These are phyloP conservation scores for Erpetoichthys calabaricus DNA, from an alignment of 2,797 vertebrate genomes.

Conservation along the genomic window DNA sequence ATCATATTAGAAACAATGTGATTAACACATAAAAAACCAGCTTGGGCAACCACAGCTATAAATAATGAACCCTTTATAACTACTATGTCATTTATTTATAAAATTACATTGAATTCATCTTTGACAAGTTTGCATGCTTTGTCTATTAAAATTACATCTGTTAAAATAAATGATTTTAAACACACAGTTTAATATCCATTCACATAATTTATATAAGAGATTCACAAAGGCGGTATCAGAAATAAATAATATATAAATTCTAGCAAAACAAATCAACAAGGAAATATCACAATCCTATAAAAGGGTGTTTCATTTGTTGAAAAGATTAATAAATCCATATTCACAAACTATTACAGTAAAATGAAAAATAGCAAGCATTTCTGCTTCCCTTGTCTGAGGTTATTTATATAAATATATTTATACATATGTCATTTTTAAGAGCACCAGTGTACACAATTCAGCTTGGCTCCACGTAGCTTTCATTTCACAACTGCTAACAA, in stretches of 20 bases:
- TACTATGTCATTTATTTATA: too few relatives aligned
- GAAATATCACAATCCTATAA: conserved; percentile 25
- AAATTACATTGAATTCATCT: too few relatives aligned
- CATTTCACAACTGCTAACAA: conserved; percentile 7
- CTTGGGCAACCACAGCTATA: too few relatives aligned
- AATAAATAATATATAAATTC: conserved; percentile 28
- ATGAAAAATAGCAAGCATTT: conserved; percentile 13
- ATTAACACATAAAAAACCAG: too few relatives aligned
- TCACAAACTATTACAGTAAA: conserved; percentile 29
- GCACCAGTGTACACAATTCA: conserved; percentile 30
- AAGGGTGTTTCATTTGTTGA: conserved; percentile 18
- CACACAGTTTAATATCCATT: conserved; percentile 29
- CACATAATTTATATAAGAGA: conserved; percentile 37
- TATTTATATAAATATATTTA: conserved; percentile 14
- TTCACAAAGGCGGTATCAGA: conserved; percentile 39
- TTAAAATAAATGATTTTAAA: conserved; percentile 44
- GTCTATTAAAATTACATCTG: conserved; percentile 25
- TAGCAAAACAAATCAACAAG: conserved; percentile 11
- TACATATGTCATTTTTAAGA: conserved; percentile 12
- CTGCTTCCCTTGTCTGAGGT: background rate
- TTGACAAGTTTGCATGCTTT: too few relatives aligned
- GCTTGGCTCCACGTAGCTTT: conserved; percentile 4
- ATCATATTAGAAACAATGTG: too few relatives aligned
- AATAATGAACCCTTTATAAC: too few relatives aligned
- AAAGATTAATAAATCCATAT: conserved; percentile 24